A percentile compares a stretch with the other conserved stretches of the same genome.
These are phyloP conservation scores for Alectoris magna DNA, from an alignment of 2,797 vertebrate genomes.

Conservation along the genomic window DNA sequence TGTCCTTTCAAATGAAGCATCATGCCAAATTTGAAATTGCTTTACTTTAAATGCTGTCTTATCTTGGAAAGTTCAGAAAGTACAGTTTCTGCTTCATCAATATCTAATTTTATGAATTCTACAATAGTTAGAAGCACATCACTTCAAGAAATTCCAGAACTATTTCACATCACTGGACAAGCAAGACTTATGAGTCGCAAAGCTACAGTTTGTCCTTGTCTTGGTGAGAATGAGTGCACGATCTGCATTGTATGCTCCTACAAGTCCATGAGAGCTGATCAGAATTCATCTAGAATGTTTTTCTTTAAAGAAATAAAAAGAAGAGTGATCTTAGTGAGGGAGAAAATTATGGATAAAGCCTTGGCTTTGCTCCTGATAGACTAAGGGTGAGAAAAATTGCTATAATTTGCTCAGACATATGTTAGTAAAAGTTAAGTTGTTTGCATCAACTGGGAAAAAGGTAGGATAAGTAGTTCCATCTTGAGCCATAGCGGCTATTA, in stretches of 20 bases:
- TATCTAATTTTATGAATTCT: not conserved
- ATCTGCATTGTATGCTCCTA: not conserved
- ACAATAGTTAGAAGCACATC: not conserved
- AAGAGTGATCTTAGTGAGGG: not conserved
- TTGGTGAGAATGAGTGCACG: not conserved
- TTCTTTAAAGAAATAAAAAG: not conserved
- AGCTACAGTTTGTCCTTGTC: not conserved
- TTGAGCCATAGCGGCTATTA: not conserved
- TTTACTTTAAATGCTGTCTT: not conserved
- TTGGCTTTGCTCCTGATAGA: not conserved
- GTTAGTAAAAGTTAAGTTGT: not conserved
- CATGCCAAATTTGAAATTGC: not conserved
- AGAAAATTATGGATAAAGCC: not conserved
- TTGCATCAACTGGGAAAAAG: not conserved
- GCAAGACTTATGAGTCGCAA: not conserved
- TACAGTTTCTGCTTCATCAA: not conserved
- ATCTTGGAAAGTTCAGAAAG: not conserved
- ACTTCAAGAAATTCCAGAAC: not conserved
- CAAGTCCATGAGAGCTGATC: accelerated
- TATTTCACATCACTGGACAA: not conserved
- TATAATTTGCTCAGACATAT: not conserved
- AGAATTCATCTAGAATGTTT: not conserved
- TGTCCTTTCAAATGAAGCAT: not conserved
- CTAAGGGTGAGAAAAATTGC: not conserved
- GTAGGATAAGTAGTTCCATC: not conserved